Percentiles rank a stretch among this genome's conserved stretches.
phyloP scores from a whole-genome alignment of 1,140 invertebrate species.

The Aethina tumida region DNA sequence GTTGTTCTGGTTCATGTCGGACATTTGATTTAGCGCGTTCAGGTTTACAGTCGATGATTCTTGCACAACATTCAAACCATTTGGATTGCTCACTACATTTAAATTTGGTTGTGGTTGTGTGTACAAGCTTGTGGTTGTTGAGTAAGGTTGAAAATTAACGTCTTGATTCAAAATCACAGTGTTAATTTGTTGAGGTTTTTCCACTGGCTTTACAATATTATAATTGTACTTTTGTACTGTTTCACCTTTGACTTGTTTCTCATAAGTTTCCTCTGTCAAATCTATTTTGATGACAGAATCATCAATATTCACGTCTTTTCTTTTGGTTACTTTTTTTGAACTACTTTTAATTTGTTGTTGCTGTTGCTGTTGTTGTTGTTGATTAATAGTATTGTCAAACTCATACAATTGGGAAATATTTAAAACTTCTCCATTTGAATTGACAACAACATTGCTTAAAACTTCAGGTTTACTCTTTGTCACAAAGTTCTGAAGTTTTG shows the following conservation, averaged over 20 bases:
- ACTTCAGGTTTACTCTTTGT: slow-evolving; percentile 26
- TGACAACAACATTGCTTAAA: slow-evolving; percentile 28
- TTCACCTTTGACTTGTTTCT: slow-evolving; percentile 4
- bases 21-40: slow-evolving; percentile 14
- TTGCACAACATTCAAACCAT: slow-evolving; percentile 9
- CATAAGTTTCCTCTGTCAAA: slow-evolving; percentile 19
- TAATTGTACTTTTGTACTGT: slow-evolving; percentile 15
- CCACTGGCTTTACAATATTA: slow-evolving; percentile 15
- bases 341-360: slow-evolving; percentile 17
- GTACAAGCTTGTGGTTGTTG: slow-evolving; percentile 4
- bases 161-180: slow-evolving; percentile 14
- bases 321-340: slow-evolving; percentile 7
- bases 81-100: slow-evolving; percentile 5
- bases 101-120: slow-evolving; percentile 9
- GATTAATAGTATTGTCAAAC: slow-evolving; percentile 21
- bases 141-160: slow-evolving; percentile 10
- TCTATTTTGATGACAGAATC: slow-evolving; percentile 25
- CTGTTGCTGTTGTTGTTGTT: slow-evolving; percentile 20
- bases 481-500: no score
- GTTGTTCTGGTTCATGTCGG: slow-evolving; percentile 9
- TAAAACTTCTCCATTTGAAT: slow-evolving; percentile 30
- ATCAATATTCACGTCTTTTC: slow-evolving; percentile 14
- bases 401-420: slow-evolving; percentile 27
- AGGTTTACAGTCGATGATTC: slow-evolving; percentile 17
- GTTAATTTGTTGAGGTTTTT: slow-evolving; percentile 10